A percentile compares a stretch with the other conserved stretches of the same genome.
Evolutionary conservation across 2,797 vertebrate genomes (phyloP).

Genomic region (Decapterus maruadsi): DNA sequence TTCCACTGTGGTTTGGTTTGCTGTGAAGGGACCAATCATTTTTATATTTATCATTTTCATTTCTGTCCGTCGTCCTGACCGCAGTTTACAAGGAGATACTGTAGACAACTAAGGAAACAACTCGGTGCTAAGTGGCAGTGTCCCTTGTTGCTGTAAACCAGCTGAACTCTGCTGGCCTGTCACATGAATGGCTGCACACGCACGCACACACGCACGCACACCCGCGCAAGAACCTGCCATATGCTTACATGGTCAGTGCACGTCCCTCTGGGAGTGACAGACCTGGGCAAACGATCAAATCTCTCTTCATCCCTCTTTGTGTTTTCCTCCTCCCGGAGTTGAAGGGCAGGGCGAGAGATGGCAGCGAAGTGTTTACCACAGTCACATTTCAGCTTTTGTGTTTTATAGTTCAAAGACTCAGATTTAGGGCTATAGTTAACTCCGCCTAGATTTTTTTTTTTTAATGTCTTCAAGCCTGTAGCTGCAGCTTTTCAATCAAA

Average conservation of each 20-base stretch:
- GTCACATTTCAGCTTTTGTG: not conserved
- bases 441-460: not conserved
- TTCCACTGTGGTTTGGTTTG: not conserved
- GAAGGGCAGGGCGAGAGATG: constrained; percentile 64
- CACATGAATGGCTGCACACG: constrained; percentile 33
- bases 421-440: not conserved
- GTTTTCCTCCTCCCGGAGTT: constrained; percentile 61
- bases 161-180: constrained; percentile 45
- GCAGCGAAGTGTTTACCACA: not conserved
- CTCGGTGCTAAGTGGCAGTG: constrained; percentile 30
- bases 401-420: not conserved
- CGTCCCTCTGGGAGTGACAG: constrained; percentile 66
- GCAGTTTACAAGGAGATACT: constrained; percentile 28
- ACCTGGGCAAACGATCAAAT: constrained; percentile 73
- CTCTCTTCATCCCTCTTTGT: constrained; percentile 60
- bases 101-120: constrained; percentile 10
- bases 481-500: not conserved
- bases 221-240: constrained; percentile 61
- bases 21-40: not conserved
- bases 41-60: not conserved
- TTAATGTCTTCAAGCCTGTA: not conserved
- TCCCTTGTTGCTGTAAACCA: constrained; percentile 53
- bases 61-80: not conserved
- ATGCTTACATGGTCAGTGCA: constrained; percentile 68
- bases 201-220: constrained; percentile 32